phyloP scores from a whole-genome alignment of 2,888 invertebrate species.

The Alentia gelatinosa region DNA sequence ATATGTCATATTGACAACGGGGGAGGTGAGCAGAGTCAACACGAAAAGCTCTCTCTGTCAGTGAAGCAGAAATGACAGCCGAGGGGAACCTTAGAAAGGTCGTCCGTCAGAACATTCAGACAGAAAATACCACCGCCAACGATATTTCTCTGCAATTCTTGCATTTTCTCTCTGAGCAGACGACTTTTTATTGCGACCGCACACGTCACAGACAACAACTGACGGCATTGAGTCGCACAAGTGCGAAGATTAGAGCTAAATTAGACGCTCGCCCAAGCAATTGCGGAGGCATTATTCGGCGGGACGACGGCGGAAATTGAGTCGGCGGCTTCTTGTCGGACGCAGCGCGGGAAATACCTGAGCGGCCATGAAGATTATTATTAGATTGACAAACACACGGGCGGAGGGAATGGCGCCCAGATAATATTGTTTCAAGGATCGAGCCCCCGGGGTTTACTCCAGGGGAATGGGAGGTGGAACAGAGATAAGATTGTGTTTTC shows the following conservation, averaged over 20 bases:
- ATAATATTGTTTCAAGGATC: not conserved
- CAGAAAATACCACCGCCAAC: too few species aligned
- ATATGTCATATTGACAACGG: too few species aligned
- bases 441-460: not conserved
- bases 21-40: too few species aligned
- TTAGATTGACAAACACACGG: not conserved
- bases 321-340: not conserved
- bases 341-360: not conserved
- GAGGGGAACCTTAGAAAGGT: too few species aligned
- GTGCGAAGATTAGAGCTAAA: not conserved
- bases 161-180: too few species aligned
- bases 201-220: not conserved
- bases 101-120: too few species aligned
- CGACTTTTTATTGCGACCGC: too few species aligned
- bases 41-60: too few species aligned
- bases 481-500: conserved; percentile 1
- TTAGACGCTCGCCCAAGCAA: not conserved
- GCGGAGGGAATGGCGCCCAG: not conserved
- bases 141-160: too few species aligned
- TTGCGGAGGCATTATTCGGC: not conserved
- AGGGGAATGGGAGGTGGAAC: not conserved
- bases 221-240: not conserved
- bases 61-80: too few species aligned
- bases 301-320: not conserved
- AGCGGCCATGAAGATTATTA: conserved; percentile 14